A percentile compares a stretch with the other conserved stretches of the same genome.
phyloP scores from a whole-genome alignment of 1,140 invertebrate genomes.

The Hesperophylax magnus region DNA sequence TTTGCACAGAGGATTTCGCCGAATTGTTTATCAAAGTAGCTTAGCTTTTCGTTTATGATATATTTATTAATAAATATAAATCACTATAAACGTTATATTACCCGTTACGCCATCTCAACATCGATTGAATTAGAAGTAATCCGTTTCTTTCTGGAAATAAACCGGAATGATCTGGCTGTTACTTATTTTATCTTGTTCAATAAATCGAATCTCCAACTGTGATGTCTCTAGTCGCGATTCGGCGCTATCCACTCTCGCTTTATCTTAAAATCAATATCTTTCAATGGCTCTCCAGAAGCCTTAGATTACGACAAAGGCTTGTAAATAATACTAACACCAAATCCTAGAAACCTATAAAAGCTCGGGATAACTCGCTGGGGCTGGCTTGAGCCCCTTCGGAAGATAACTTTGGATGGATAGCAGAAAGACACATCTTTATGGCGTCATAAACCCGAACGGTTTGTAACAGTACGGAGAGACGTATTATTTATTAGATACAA shows the following conservation, averaged over 20 bases:
- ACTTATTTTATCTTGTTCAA: slow-evolving; percentile 35
- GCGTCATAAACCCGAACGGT: slow-evolving; percentile 23
- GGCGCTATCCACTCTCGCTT: slow-evolving; percentile 19
- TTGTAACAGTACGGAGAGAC: slow-evolving; percentile 19
- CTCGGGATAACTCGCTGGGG: neutral
- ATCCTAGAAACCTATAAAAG: slow-evolving; percentile 34
- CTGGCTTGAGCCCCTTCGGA: neutral
- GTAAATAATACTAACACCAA: slow-evolving; percentile 44
- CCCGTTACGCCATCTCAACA: neutral
- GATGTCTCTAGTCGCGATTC: slow-evolving; percentile 14
- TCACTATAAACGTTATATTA: too few relatives aligned
- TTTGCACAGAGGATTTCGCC: too few relatives aligned
- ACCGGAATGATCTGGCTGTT: slow-evolving; percentile 14
- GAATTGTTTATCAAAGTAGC: neutral
- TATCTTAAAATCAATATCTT: slow-evolving; percentile 41
- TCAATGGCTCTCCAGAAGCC: slow-evolving; percentile 33
- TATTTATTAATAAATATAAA: too few relatives aligned
- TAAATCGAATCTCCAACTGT: slow-evolving; percentile 31
- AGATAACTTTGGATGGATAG: slow-evolving; percentile 31
- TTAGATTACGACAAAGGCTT: slow-evolving; percentile 43
- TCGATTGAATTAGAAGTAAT: slow-evolving; percentile 21
- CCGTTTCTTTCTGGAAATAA: slow-evolving; percentile 26
- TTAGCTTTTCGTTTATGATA: too few relatives aligned
- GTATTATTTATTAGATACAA: slow-evolving; percentile 46
- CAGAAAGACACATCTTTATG: slow-evolving; percentile 31